Evolutionary conservation across 1,140 invertebrate genomes (phyloP), one percentile per base, ranked within the genome.

Genomic region (Drosophila punjabiensis): DNA sequence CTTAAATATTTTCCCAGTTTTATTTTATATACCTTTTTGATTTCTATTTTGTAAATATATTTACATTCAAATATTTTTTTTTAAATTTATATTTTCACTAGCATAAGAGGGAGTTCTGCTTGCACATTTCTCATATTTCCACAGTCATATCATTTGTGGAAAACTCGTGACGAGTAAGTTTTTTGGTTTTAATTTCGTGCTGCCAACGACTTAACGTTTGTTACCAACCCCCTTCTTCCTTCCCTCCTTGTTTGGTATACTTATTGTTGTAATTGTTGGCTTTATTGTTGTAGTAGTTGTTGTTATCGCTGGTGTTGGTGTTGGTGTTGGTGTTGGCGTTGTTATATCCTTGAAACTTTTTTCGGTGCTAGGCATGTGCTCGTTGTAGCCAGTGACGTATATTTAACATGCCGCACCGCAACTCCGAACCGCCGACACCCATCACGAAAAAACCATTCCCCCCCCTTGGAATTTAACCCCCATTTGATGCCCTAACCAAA

Each of bases 401-500:
- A 88, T 88, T 88, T 88, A 88, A 88, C 85, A 88, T 88, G 85
- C 85, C 78, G 81, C 85, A 88, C 85, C 85, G 85, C 85, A 88
- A 89, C 85, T 84, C 82, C 61, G 84, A 65, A 65, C 63, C 55
- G 50, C 78, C 71, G 70, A 73, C 70, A 74, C 70, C 70, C 70
- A 74, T 74, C 70, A 74, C 58, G 35, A 53, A 28, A 43, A 47
- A 35, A 16, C 35, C 58, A 30, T 43, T 30, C 48, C 24, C 58
- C 8, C 55, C 28, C 18, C 18, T 0, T 8, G 24, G 5, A 13
- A 28, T 11, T 20, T n/a, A 47, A 9, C 30, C 24, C 37, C 33
- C 18, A 39, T 8, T 65, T 24, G n/a, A 28, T 58, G 14, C 55
- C 55, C 55, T 58, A n/a, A 16, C 35, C 24, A 3, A 58, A 32